Evolutionary conservation across 2,888 invertebrate genomes (phyloP), one percentile per base, ranked within the genome.

Genomic region (Plagodis dolabraria): DNA sequence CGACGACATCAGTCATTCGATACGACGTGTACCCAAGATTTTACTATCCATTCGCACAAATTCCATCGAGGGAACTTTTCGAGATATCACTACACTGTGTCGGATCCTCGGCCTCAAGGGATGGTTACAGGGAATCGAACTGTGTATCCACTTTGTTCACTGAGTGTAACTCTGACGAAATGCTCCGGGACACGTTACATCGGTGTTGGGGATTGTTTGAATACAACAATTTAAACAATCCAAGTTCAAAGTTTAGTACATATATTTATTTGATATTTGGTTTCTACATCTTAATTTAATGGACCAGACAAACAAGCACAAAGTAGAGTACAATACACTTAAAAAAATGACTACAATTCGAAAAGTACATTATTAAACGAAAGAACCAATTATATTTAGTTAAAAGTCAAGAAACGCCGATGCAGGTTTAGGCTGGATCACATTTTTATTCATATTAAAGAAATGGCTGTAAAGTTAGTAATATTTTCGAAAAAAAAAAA

Each of bases 61-160:
- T 57, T 53, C 56, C 48, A 51, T 48, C 43, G 38, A 51, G 46
- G 12, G 40, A 57, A 54, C 60, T 61, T 57, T 65, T 60, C 9
- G 40, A 51, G 44, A 53, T 44, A 44, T 53, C 12, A 43, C 36
- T 50, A 52, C 33, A 44, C 22, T 46, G 42, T 35, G 49, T 46
- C 40, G 54, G 33, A 46, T 11, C 38, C n/a, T 38, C 47, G 6
- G 50, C 60, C 67, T 52, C 57, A 6, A 57, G 66, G 63, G 61
- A 59, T 36, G 42, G 56, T 43, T 51, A 57, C 53, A 58, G 47
- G 33, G 49, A 47, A 47, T 47, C 33, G 56, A 53, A 49, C 58
- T 53, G 46, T 53, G 55, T 59, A 56, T 56, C 45, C 55, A 60
- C 60, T 55, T 59, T 56, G 55, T 56, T 53, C 53, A 49, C 45